These are phyloP conservation scores for Branchinecta lynchi DNA, from an alignment of 1,140 invertebrate species.

Conservation along the genomic window DNA sequence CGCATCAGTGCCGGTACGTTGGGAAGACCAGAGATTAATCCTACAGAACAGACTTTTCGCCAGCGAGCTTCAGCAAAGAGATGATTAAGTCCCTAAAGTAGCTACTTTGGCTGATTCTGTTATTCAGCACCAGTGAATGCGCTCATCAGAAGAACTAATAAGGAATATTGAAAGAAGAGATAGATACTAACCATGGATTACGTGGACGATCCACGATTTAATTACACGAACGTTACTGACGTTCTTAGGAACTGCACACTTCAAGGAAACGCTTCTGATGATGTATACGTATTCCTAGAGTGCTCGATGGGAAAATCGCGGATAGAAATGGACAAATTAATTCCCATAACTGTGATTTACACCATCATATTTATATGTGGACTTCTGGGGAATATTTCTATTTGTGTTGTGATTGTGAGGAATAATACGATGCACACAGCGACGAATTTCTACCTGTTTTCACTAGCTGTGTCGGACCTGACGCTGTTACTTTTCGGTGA, in stretches of 20 bases:
- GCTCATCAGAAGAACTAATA: too few relatives aligned
- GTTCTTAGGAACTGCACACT: neutral
- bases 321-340: constrained; percentile 27
- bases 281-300: constrained; percentile 26
- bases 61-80: too few relatives aligned
- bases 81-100: too few relatives aligned
- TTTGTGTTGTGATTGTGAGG: constrained; percentile 39
- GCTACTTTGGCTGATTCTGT: too few relatives aligned
- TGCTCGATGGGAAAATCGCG: constrained; percentile 29
- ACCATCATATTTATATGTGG: constrained; percentile 38
- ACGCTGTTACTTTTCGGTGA: constrained; percentile 48
- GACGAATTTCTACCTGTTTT: constrained; percentile 80
- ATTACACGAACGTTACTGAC: too few relatives aligned
- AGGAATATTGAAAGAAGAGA: too few relatives aligned
- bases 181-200: too few relatives aligned
- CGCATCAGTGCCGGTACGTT: too few relatives aligned
- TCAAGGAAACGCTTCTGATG: constrained; percentile 12
- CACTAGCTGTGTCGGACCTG: constrained; percentile 79
- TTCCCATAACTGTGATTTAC: constrained; percentile 35
- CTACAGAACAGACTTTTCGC: too few relatives aligned
- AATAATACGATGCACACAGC: constrained; percentile 35
- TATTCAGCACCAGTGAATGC: too few relatives aligned
- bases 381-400: constrained; percentile 39
- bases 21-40: too few relatives aligned
- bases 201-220: too few relatives aligned